These are phyloP conservation scores for Sanderia malayensis DNA, from an alignment of 30 jellyfish, hydroid and myxozoan species.

Conservation along the genomic window DNA sequence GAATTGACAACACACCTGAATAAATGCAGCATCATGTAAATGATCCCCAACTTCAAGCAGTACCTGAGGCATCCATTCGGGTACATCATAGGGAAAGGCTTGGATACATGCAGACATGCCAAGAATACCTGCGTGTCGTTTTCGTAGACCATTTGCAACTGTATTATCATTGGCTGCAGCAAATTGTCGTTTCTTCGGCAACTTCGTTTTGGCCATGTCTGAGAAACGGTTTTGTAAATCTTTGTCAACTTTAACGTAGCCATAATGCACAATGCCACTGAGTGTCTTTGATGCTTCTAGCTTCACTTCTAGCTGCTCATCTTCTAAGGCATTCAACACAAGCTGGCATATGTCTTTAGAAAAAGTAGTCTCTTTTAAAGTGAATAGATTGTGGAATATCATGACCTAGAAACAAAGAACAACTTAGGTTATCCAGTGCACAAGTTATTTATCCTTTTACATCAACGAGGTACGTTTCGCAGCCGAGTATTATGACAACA, in stretches of 20 bases:
- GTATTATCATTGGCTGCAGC: constrained; percentile 21
- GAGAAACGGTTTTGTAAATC: constrained; percentile 52
- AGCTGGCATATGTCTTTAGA: constrained; percentile 55
- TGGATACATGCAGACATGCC: constrained; percentile 91
- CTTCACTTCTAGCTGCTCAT: constrained; percentile 92
- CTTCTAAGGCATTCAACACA: constrained; percentile 60
- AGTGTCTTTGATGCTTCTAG: constrained; percentile 80
- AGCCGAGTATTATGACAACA: too few species aligned
- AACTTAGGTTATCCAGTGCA: too few species aligned
- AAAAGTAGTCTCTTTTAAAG: constrained; percentile 53
- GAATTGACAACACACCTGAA: too few species aligned
- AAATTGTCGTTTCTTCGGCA: constrained; percentile 64
- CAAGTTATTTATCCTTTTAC: too few species aligned
- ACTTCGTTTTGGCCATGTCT: constrained; percentile 79
- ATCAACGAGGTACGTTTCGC: too few species aligned
- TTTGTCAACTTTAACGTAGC: constrained; percentile 75
- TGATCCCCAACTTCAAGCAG: constrained; percentile 86
- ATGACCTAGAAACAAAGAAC: constrained; percentile 27
- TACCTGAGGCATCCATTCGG: constrained; percentile 96
- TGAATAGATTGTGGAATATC: constrained; percentile 86
- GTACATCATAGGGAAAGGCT: constrained; percentile 96
- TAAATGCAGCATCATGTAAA: constrained; percentile 76
- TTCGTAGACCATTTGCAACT: constrained; percentile 48
- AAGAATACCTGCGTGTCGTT: constrained; percentile 89
- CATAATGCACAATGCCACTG: constrained; percentile 95